Base-by-base conservation (phyloP, 2,113 vertebrate genomes). In the Chinchilla lanigera region DNA sequence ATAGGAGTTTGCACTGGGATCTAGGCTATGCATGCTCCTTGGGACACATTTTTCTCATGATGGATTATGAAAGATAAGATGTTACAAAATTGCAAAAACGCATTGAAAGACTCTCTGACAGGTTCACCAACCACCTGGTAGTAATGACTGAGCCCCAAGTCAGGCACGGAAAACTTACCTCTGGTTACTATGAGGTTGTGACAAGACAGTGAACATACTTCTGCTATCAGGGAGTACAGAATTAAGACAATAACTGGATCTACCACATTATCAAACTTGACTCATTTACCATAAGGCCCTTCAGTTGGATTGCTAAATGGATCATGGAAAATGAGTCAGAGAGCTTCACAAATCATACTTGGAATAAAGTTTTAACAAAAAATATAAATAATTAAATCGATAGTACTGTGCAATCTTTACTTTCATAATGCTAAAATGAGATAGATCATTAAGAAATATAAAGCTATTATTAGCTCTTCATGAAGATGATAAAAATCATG, bases 361-460 rank as follows among this genome's bases (percentile, higher is more conserved):
- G 26, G 44, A 95, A 69, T 84, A 89, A 80, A 89, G 28, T 93
- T 95, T 94, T 93, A 97, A 94, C 67, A 33, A 33, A 90, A 96
- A 89, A 41, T 54, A 0, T 67, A 82, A 94, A 75, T 20, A 90
- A 10, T 47, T 60, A 89, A 95, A 93, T 95, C 89, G 92, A 60
- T 61, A 35, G 58, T 78, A 71, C 82, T 44, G 85, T 50, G 89
- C 24, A 26, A 82, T 44, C 61, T 75, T 92, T 58, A 93, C 52
- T 50, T 85, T 84, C 69, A 89, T 14, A 84, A 77, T 71, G 41
- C 19, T 92, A 90, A 96, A 83, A 75, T 28, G 73, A 28, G 61
- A 47, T 1, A 56, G 54, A 35, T 69, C 77, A 86, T 83, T 80
- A 41, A 16, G 73, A 90, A 84, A 73, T 52, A 95, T 52, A 38